Evolutionary conservation across 2,888 invertebrate genomes (phyloP).

Genomic region (Opisthograptis luteolata): DNA sequence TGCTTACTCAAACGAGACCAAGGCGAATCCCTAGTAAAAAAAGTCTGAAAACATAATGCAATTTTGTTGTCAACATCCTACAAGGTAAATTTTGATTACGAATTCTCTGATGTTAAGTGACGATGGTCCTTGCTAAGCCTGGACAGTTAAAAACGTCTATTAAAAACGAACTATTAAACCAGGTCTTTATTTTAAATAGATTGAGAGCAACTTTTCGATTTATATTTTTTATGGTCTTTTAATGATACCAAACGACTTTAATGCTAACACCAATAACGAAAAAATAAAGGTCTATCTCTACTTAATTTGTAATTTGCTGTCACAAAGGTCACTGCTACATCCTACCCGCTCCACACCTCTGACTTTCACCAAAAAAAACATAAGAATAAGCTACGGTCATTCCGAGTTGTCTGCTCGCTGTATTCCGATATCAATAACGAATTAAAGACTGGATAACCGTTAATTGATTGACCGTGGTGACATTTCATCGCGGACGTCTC

Average conservation of each 20-base stretch:
- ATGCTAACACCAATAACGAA: background rate
- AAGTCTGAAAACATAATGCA: too few relatives aligned
- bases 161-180: too few relatives aligned
- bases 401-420: conserved; percentile 48
- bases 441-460: conserved; percentile 68
- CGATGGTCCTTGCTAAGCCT: too few relatives aligned
- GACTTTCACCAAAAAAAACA: conserved; percentile 46
- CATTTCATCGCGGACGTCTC: conserved; percentile 74
- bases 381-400: conserved; percentile 64
- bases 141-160: too few relatives aligned
- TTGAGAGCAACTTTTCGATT: background rate
- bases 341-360: conserved; percentile 18
- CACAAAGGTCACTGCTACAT: conserved; percentile 31
- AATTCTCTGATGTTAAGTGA: too few relatives aligned
- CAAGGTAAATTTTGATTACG: too few relatives aligned
- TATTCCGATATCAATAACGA: conserved; percentile 73
- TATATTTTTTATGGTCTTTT: background rate
- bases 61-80: too few relatives aligned
- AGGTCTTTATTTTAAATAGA: too few relatives aligned
- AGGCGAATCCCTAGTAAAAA: too few relatives aligned
- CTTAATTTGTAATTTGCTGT: conserved; percentile 3
- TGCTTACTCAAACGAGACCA: too few relatives aligned
- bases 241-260: background rate
- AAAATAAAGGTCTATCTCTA: background rate
- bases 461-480: conserved; percentile 81